Evolutionary conservation across 2,113 vertebrate species (phyloP), one percentile per base, ranked within the genome.

Genomic region (Neoarius graeffei): DNA sequence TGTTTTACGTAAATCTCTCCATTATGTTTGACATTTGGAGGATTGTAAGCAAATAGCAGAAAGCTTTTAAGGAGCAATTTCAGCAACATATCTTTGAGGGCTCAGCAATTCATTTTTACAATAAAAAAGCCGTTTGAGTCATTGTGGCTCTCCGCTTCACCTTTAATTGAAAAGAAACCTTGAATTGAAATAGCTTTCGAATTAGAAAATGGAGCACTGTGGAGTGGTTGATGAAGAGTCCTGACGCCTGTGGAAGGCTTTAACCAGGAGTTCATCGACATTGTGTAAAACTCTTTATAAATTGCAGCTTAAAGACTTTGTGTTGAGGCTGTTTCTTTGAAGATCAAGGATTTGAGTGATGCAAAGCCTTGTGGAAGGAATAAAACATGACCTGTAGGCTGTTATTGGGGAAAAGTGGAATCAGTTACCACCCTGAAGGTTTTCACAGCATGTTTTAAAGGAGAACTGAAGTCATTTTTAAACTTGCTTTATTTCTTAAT

Each of bases 41-140:
- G n/a, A 88, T n/a, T 69, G 69, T 35, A 66, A 85, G 30, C 30
- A 27, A 67, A 79, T 27, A 76, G 73, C 62, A 19, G 74, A 80
- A 88, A 69, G 82, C 87, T 84, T 84, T 88, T 88, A 88, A 42
- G 71, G 10, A 77, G 20, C 20, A 59, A 71, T 81, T 81, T 59
- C 77, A 15, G 7, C 52, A 11, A 19, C 57, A 42, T 84, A 20
- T 67, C 42, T 50, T 69, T 83, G 67, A 76, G 80, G 42, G 54
- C 23, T 87, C 23, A 8, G 52, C 11, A 5, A 82, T 80, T 67
- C 50, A 35, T 17, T 13, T 52, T 86, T 11, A 25, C 3, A 67
- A 42, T 4, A 42, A 42, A 19, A 60, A 52, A 83, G 20, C 85
- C 11, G 23, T 27, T 62, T 30, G 25, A 52, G 52, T 74, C 79